Percentiles rank a stretch among this genome's conserved stretches.
These are phyloP conservation scores for Aphodius sticticus DNA, from an alignment of 2,888 invertebrate species.

Conservation along the genomic window DNA sequence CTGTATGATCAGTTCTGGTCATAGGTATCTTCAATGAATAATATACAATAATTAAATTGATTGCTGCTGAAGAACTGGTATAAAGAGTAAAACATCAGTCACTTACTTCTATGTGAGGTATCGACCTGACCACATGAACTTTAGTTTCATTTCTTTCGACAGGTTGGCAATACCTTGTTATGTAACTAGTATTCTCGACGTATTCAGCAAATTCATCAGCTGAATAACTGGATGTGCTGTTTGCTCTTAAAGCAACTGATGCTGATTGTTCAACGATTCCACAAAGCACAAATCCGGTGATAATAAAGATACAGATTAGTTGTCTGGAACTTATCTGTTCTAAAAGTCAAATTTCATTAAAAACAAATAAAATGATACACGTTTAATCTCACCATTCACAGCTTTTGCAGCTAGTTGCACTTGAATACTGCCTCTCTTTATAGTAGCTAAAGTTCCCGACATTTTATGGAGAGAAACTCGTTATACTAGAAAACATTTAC, in stretches of 20 bases:
- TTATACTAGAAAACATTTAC: background rate
- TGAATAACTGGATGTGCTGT: conserved; percentile 58
- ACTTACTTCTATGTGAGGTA: conserved; percentile 60
- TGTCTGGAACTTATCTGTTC: conserved; percentile 62
- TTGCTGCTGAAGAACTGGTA: background rate
- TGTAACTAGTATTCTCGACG: conserved; percentile 62
- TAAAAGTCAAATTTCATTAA: conserved; percentile 41
- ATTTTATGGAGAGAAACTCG: conserved; percentile 29
- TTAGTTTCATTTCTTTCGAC: conserved; percentile 48
- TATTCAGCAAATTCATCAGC: conserved; percentile 61
- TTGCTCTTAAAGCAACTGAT: conserved; percentile 64
- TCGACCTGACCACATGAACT: conserved; percentile 57
- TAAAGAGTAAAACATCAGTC: background rate
- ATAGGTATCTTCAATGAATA: conserved; percentile 57
- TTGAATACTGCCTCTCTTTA: conserved; percentile 64
- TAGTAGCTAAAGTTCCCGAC: conserved; percentile 48
- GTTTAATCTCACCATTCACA: conserved; percentile 61
- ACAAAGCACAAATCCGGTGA: conserved; percentile 65
- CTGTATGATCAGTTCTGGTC: conserved; percentile 64
- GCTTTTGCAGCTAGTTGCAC: conserved; percentile 64
- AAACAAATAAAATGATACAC: background rate
- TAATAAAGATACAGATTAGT: conserved; percentile 62
- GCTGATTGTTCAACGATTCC: conserved; percentile 67
- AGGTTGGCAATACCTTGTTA: conserved; percentile 59
- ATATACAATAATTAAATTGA: conserved; percentile 19